phyloP scores from a whole-genome alignment of 2,888 invertebrate genomes.

The Macaria notata region DNA sequence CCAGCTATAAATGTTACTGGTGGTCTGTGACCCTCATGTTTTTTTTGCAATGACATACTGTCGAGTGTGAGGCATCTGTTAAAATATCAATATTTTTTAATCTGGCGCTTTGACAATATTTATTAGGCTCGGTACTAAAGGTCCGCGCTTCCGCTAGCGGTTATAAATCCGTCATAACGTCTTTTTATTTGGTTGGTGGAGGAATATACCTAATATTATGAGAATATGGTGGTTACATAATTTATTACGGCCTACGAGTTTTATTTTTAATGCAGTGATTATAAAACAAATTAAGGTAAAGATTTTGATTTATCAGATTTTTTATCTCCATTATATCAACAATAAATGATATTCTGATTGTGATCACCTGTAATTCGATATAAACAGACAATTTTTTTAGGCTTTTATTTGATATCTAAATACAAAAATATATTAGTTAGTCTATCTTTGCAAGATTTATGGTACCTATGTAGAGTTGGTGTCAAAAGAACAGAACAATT shows the following conservation, averaged over 20 bases:
- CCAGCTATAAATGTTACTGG: constrained; percentile 63
- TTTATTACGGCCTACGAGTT: neutral
- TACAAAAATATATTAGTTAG: too few relatives aligned
- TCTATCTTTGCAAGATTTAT: too few relatives aligned
- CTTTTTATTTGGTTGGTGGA: constrained; percentile 5
- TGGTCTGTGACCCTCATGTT: constrained; percentile 64
- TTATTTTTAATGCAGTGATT: neutral
- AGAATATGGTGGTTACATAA: neutral
- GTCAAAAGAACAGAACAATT: too few relatives aligned
- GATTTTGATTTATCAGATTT: too few relatives aligned
- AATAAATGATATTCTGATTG: too few relatives aligned
- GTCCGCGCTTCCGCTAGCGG: constrained; percentile 10
- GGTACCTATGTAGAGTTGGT: too few relatives aligned
- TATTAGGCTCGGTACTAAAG: constrained; percentile 12
- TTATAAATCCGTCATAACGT: constrained; percentile 14
- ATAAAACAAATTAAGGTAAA: too few relatives aligned
- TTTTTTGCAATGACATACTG: constrained; percentile 64
- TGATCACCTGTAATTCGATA: too few relatives aligned
- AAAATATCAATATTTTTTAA: constrained; percentile 35
- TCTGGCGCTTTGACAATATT: constrained; percentile 11
- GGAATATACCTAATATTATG: constrained; percentile 1
- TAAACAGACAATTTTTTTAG: too few relatives aligned
- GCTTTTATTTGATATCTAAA: too few relatives aligned
- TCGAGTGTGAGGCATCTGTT: constrained; percentile 64
- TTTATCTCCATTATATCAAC: too few relatives aligned